Evolutionary conservation across 2,888 invertebrate species (phyloP).

Genomic region (Chrysomela aeneicollis): DNA sequence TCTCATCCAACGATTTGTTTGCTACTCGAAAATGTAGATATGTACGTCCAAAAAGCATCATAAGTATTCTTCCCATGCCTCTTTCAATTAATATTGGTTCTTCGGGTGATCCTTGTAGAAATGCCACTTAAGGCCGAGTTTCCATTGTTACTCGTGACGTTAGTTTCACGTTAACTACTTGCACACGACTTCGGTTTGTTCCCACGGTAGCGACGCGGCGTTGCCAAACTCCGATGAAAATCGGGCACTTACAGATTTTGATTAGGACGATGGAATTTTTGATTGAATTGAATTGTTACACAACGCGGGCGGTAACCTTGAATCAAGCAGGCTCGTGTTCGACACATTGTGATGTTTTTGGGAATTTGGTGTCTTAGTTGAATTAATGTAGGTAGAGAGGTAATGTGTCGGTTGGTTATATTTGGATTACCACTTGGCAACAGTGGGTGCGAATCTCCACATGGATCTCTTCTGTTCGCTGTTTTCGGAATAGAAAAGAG

Average conservation of each 20-base stretch:
- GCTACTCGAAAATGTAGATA: conserved; percentile 24
- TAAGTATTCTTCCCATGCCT: conserved; percentile 36
- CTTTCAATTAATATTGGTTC: conserved; percentile 38
- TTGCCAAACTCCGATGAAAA: conserved; percentile 18
- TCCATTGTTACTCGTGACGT: conserved; percentile 42
- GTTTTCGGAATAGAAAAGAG: conserved; percentile 15
- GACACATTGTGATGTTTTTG: no score
- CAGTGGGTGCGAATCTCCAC: conserved; percentile 17
- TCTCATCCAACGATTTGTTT: background rate
- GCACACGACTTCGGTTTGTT: conserved; percentile 53
- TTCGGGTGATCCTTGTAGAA: conserved; percentile 27
- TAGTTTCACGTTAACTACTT: conserved; percentile 56
- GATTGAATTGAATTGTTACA: no score
- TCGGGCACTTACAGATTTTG: background rate
- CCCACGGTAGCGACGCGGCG: conserved; percentile 52
- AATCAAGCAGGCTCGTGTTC: no score
- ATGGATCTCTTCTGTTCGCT: conserved; percentile 27
- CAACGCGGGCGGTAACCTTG: no score
- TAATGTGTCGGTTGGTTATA: background rate
- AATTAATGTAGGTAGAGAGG: no score
- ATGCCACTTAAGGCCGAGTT: conserved; percentile 31
- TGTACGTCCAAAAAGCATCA: conserved; percentile 27
- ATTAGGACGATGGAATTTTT: no score
- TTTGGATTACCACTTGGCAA: conserved; percentile 17
- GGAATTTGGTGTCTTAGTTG: no score